Percentiles rank a stretch among this genome's conserved stretches.
Conservation (phyloP, 2,888 invertebrate genomes). For the Drosophila kuntzei region DNA sequence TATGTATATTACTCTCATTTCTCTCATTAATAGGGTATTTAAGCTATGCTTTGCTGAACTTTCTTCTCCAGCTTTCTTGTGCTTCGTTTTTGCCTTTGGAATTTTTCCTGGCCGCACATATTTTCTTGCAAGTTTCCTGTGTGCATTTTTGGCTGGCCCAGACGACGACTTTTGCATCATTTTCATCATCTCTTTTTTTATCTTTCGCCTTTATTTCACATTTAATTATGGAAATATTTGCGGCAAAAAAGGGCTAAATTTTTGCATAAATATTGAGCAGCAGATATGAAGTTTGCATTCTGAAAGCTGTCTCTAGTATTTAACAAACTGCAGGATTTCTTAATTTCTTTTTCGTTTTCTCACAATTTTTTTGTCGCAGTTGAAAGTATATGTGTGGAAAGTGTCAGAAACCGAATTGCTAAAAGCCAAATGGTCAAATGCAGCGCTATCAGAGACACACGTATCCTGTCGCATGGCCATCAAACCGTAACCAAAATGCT, state of each 20-base stretch:
- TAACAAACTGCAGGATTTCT: conserved; percentile 22
- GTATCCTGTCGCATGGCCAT: conserved; percentile 35
- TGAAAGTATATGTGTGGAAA: conserved; percentile 22
- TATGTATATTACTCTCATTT: not conserved
- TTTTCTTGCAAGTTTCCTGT: conserved; percentile 51
- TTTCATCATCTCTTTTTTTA: conserved; percentile 22
- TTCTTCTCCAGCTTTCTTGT: not conserved
- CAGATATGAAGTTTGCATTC: conserved; percentile 43
- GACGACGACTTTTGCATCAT: conserved; percentile 25
- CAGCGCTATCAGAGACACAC: conserved; percentile 27
- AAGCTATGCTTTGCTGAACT: not conserved
- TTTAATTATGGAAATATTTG: conserved; percentile 77
- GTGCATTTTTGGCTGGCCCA: conserved; percentile 27
- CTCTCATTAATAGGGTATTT: not conserved
- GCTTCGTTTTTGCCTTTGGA: conserved; percentile 22
- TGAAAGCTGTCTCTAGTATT: conserved; percentile 7
- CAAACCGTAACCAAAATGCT: conserved; percentile 73
- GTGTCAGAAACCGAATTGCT: conserved; percentile 47
- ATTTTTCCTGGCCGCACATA: conserved; percentile 59
- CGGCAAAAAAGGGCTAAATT: conserved; percentile 62
- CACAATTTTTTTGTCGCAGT: not conserved
- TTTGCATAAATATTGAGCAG: conserved; percentile 70
- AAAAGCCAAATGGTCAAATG: conserved; percentile 53
- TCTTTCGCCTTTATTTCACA: conserved; percentile 41
- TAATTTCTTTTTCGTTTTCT: conserved; percentile 1